These are phyloP conservation scores for Merluccius polli DNA, from an alignment of 2,797 vertebrate species.

Conservation along the genomic window DNA sequence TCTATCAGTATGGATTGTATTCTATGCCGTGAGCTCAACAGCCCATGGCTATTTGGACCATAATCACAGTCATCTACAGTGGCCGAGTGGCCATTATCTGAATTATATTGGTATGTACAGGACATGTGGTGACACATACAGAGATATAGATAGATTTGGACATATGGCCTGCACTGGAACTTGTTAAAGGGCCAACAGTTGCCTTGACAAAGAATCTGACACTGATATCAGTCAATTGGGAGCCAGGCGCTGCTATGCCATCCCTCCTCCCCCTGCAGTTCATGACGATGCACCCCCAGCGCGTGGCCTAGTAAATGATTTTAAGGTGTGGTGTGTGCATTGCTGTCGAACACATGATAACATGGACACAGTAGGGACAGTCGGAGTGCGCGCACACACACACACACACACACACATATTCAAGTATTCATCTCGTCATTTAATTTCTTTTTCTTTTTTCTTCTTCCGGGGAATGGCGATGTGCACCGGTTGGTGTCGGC, in stretches of 20 bases:
- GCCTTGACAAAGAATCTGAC: conserved; percentile 46
- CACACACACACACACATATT: conserved; percentile 17
- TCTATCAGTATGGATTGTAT: conserved; percentile 37
- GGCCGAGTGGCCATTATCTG: conserved; percentile 46
- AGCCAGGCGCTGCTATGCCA: conserved; percentile 35
- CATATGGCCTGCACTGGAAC: conserved; percentile 25
- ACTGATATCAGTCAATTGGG: conserved; percentile 66
- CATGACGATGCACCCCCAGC: conserved; percentile 39
- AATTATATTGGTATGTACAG: conserved; percentile 45
- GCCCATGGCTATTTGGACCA: conserved; percentile 32
- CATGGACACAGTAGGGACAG: background rate
- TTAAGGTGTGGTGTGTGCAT: conserved; percentile 24
- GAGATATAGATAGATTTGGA: conserved; percentile 32
- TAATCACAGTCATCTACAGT: conserved; percentile 13
- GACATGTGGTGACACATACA: conserved; percentile 46
- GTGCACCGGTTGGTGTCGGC: conserved; percentile 61
- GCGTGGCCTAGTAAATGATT: conserved; percentile 38
- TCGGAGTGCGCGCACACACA: background rate
- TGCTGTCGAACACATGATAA: background rate
- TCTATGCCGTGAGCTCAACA: conserved; percentile 27
- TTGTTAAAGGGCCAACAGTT: conserved; percentile 21
- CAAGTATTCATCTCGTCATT: conserved; percentile 50
- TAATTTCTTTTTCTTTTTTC: too few relatives aligned
- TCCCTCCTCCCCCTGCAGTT: conserved; percentile 29
- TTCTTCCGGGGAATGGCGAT: conserved; percentile 35